Evolutionary conservation across 2,797 vertebrate species (phyloP).

Genomic region (Chelidonichthys spinosus): DNA sequence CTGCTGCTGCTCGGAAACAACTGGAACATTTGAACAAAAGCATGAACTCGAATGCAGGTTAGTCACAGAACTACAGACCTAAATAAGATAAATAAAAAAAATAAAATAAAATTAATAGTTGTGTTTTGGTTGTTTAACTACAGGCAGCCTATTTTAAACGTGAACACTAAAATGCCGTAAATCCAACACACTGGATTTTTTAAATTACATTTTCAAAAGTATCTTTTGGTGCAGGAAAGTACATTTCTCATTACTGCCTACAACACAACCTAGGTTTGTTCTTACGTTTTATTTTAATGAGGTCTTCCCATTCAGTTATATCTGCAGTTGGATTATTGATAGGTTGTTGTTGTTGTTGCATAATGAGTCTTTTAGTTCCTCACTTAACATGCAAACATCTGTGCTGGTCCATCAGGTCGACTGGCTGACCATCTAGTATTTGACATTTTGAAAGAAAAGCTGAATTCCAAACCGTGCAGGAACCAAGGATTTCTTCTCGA

Average conservation of each 20-base stretch:
- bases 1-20: slow-evolving; percentile 78
- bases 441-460: slow-evolving; percentile 87
- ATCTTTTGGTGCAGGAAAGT: not conserved
- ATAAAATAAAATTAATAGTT: no score
- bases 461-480: slow-evolving; percentile 89
- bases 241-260: no score
- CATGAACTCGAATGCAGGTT: slow-evolving; percentile 87
- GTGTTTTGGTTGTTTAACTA: not conserved
- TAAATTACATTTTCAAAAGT: no score
- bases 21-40: slow-evolving; percentile 83
- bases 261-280: not conserved
- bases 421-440: slow-evolving; percentile 83
- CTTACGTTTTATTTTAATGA: not conserved
- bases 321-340: not conserved
- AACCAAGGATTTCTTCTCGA: slow-evolving; percentile 96
- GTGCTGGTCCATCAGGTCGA: slow-evolving; percentile 76
- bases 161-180: not conserved
- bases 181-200: not conserved
- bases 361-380: not conserved
- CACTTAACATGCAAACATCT: not conserved
- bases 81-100: no score
- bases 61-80: not conserved
- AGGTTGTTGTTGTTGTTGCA: not conserved
- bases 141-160: not conserved
- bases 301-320: not conserved